Base-by-base conservation (phyloP, 2,797 vertebrate genomes). In the Myotis vivesi region DNA sequence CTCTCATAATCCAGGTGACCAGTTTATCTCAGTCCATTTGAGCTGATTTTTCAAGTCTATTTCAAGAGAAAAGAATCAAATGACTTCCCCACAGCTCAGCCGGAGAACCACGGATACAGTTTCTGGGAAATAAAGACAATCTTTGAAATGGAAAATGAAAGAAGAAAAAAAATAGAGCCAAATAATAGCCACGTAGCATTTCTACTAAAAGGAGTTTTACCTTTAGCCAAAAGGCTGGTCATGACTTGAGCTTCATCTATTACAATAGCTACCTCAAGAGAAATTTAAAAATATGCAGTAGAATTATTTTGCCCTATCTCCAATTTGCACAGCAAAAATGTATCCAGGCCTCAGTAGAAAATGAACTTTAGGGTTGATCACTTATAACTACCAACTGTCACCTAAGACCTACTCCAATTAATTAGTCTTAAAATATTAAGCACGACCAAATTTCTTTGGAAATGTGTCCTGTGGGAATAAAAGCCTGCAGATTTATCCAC, bases 361-460 rank as follows among this genome's bases (percentile, higher is more conserved):
- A 83, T 8, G 55, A 80, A 28, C 2, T 91, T 96, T 41, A 91
- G 1, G 68, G 91, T 75, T 71, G 83, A 73, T 75, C 22, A 92
- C 49, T 44, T 44, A 2, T 28, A 55, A 92, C 59, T 64, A 92
- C 46, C 0, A 11, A 1, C 51, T 96, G 0, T 19, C 73, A 72
- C 33, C 17, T 91, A 41, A 38, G 76, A 57, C 6, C 0, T 92
- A 85, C 76, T 77, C 11, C n/a, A 62, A 83, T 91, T 91, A 92
- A 94, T 93, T 64, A 93, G 1, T 81, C 33, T 95, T 94, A 82
- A 97, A 96, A 73, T 51, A 9, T 5, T 96, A 94, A 51, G 53
- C 71, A 69, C 30, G 10, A n/a, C 30, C 89, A 81, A 30, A 86
- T 93, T 92, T 96, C 36, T 82, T 75, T 79, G 49, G 16, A 90